Percentiles rank a stretch among this genome's conserved stretches.
phyloP scores from a whole-genome alignment of 1,140 invertebrate genomes.

The Ips nitidus region DNA sequence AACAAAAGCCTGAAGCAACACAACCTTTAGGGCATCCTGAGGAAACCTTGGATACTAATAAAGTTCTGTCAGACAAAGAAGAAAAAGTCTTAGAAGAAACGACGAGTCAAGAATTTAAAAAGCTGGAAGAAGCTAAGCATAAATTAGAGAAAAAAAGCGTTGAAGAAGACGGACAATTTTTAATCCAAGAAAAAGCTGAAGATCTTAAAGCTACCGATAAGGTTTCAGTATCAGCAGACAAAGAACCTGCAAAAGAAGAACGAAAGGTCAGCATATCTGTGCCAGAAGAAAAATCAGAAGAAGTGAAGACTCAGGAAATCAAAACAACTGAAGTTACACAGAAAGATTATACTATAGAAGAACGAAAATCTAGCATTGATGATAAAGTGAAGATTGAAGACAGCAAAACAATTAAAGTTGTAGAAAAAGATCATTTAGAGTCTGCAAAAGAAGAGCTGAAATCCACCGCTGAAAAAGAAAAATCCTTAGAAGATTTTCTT shows the following conservation, averaged over 20 bases:
- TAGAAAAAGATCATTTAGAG: no score
- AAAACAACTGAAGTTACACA: background rate
- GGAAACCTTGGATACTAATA: background rate
- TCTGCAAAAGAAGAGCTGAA: no score
- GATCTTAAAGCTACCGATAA: background rate
- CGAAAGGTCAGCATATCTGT: background rate
- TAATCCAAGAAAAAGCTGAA: background rate
- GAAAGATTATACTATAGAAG: background rate
- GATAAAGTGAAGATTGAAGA: no score
- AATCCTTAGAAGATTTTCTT: no score
- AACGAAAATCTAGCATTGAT: background rate
- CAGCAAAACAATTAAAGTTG: no score
- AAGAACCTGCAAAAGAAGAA: no score
- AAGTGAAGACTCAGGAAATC: background rate
- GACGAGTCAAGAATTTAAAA: background rate
- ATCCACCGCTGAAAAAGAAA: no score
- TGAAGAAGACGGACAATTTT: no score
- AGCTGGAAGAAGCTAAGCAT: background rate
- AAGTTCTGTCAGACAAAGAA: background rate
- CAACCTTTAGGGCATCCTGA: background rate
- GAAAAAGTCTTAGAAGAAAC: background rate
- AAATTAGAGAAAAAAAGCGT: no score
- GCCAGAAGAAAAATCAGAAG: background rate
- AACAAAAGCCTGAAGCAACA: background rate
- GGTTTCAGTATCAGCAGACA: background rate